A percentile compares a stretch with the other conserved stretches of the same genome.
Evolutionary conservation across 2,797 vertebrate genomes (phyloP).

Genomic region (Schizopygopsis pylzovi): DNA sequence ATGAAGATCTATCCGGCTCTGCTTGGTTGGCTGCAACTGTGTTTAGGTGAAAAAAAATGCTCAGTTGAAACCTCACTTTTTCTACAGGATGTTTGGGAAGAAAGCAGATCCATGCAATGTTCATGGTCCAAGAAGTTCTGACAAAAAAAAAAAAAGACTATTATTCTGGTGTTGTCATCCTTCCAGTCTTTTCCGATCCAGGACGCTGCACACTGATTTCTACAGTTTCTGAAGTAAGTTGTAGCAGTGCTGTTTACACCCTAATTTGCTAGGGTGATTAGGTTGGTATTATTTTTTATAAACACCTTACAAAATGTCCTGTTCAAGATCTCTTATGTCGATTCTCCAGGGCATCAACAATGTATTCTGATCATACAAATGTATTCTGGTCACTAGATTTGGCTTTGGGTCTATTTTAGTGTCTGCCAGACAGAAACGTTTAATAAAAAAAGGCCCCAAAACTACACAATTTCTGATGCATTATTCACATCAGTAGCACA

Average conservation of each 20-base stretch:
- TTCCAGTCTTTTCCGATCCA: background rate
- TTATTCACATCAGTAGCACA: background rate
- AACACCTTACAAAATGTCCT: background rate
- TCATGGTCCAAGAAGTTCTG: conserved; percentile 10
- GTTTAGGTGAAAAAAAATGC: background rate
- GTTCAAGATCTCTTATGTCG: background rate
- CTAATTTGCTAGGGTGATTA: background rate
- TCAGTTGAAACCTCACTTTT: background rate
- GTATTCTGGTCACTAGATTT: background rate
- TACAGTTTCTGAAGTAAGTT: background rate
- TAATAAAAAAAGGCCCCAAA: background rate
- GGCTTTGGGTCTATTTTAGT: background rate
- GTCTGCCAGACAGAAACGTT: background rate
- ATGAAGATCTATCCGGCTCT: background rate
- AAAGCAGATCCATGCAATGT: background rate
- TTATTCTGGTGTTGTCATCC: background rate
- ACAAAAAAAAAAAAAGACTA: background rate
- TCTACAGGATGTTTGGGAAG: background rate
- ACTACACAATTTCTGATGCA: background rate
- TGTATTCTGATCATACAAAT: background rate
- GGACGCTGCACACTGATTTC: background rate
- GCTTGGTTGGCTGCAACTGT: background rate
- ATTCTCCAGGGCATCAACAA: background rate
- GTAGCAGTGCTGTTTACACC: background rate
- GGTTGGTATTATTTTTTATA: no score